Evolutionary conservation across 2,888 invertebrate genomes (phyloP).

Genomic region (Cheilosia vulpina): DNA sequence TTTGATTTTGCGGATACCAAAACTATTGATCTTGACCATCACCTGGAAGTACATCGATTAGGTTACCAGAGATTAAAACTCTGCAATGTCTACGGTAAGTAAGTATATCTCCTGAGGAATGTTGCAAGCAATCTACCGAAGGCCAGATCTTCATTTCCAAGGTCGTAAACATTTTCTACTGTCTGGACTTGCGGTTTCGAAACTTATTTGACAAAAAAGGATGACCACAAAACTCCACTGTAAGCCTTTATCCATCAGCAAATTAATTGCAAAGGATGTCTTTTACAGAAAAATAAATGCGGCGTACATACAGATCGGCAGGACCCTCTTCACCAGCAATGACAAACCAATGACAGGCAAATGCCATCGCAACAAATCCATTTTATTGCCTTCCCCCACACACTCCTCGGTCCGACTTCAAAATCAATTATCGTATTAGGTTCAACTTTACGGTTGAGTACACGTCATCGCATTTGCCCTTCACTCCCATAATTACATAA

Average conservation of each 20-base stretch:
- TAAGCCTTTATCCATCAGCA: slow-evolving; percentile 31
- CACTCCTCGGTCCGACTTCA: slow-evolving; percentile 7
- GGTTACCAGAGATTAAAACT: no score
- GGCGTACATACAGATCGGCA: not conserved
- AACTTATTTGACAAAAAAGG: not conserved
- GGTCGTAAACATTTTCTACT: no score
- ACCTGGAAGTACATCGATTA: no score
- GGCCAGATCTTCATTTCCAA: no score
- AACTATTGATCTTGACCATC: no score
- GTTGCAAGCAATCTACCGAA: no score
- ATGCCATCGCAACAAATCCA: slow-evolving; percentile 31
- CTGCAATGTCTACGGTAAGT: no score
- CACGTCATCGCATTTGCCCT: slow-evolving; percentile 52
- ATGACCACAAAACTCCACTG: not conserved
- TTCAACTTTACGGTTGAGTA: slow-evolving; percentile 66
- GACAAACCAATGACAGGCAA: slow-evolving; percentile 30
- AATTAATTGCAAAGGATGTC: slow-evolving; percentile 48
- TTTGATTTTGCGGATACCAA: no score
- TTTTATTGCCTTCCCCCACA: not conserved
- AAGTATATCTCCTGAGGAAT: no score
- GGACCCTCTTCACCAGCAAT: slow-evolving; percentile 31
- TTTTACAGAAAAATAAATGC: slow-evolving; percentile 6
- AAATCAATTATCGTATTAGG: slow-evolving; percentile 75
- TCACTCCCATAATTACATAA: slow-evolving; percentile 70
- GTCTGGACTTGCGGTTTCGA: slow-evolving; percentile 2